phyloP scores from a whole-genome alignment of 2,888 invertebrate species.

The Sepioteuthis lessoniana region DNA sequence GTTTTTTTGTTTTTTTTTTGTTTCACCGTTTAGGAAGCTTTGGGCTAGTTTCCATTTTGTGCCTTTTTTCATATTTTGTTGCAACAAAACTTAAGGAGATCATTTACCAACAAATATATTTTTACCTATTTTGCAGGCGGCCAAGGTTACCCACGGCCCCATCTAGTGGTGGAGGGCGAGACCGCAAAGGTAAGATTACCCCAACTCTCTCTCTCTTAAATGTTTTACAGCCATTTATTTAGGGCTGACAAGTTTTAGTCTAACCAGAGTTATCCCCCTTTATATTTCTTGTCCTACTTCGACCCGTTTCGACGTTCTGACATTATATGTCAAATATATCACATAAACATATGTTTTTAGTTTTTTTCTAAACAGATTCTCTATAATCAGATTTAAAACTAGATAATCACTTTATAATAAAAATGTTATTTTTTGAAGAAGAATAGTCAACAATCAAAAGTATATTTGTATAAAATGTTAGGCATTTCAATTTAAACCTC shows the following conservation, averaged over 20 bases:
- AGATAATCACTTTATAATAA: too few species aligned
- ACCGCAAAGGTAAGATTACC: conserved; percentile 61
- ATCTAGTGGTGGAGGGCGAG: conserved; percentile 63
- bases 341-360: too few species aligned
- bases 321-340: too few species aligned
- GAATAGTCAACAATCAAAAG: too few species aligned
- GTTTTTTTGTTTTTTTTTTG: too few species aligned
- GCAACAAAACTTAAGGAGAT: background rate
- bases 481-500: too few species aligned
- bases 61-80: background rate
- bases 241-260: background rate
- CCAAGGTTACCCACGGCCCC: conserved; percentile 68
- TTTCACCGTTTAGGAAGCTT: background rate
- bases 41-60: background rate
- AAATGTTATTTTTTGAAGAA: too few species aligned
- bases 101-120: background rate
- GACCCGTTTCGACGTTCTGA: background rate
- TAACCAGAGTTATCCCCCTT: background rate
- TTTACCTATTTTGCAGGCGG: conserved; percentile 59
- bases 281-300: background rate
- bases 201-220: background rate
- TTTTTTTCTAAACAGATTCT: too few species aligned
- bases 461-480: too few species aligned
- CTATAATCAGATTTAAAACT: too few species aligned
- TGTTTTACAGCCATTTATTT: background rate